phyloP scores from a whole-genome alignment of 2,888 invertebrate genomes.

The Eristalinus aeneus region DNA sequence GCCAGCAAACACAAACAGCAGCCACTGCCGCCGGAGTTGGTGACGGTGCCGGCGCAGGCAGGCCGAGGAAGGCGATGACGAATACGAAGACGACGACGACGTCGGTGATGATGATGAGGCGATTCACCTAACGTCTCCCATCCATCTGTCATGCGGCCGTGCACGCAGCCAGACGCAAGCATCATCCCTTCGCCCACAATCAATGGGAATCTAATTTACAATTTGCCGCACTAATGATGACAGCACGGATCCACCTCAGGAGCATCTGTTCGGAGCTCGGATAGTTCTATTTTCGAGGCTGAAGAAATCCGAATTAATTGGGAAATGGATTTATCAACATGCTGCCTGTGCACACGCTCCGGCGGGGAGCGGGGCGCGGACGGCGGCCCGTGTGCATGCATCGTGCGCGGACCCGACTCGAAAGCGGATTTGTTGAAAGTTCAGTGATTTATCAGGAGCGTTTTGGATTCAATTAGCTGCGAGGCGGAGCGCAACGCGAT shows the following conservation, averaged over 20 bases:
- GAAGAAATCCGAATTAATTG: conserved; percentile 53
- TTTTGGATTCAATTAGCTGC: conserved; percentile 25
- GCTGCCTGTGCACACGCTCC: neutral
- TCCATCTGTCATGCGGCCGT: neutral
- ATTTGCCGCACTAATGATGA: conserved; percentile 61
- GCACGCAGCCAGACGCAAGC: neutral
- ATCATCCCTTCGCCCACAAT: conserved; percentile 26
- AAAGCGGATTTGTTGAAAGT: conserved; percentile 20
- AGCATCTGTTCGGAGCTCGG: conserved; percentile 24
- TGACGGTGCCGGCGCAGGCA: no score
- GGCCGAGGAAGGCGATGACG: neutral
- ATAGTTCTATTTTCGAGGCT: conserved; percentile 7
- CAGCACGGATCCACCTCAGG: conserved; percentile 29
- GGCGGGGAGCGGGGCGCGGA: neutral
- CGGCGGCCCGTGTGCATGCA: neutral
- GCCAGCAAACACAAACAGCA: no score
- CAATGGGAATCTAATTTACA: conserved; percentile 60
- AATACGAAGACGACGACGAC: neutral
- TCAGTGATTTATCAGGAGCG: conserved; percentile 13
- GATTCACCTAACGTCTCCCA: neutral
- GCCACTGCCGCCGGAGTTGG: no score
- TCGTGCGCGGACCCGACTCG: neutral
- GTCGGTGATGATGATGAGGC: neutral
- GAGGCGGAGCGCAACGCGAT: no score
- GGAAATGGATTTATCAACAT: conserved; percentile 54